Base-by-base conservation (phyloP, 2,888 invertebrate species). In the Onthophagus sagittarius region DNA sequence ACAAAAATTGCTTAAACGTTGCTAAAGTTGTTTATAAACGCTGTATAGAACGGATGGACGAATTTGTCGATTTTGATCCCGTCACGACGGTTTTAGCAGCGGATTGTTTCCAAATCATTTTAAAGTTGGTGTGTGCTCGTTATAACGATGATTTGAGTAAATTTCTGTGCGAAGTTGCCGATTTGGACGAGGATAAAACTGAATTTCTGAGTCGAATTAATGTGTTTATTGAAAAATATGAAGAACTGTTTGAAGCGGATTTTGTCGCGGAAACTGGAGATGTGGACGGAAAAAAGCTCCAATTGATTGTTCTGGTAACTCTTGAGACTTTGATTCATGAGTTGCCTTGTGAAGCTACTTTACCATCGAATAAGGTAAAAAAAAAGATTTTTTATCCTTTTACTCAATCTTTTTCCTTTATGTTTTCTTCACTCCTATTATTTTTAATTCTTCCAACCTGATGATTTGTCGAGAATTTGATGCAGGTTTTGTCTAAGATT, bases 21-120 rank as follows among this genome's bases (percentile, higher is more conserved):
- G 85, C 84, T 69, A 76, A 78, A 79, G 82, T 83, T 79, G 79
- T 85, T 74, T 84, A 80, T 74, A 85, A 86, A 72, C 83, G 85
- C 70, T 87, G 88, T 74, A 84, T 88, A 13, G 83, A 82, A 71
- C 87, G 88, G 73, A 87, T 90, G 75, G 84, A 86, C 75, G 86
- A 88, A 15, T 86, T 90, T 79, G 85, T 87, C 14, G 87, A 88
- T 63, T 90, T 90, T 77, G 90, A 92, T 77, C 87, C 87, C 62
- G 84, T 85, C 67, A 87, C 88, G 0, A 87, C 89, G 0, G 79
- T 88, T 70, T 81, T 86, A 0, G 89, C 89, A 71, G 76, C 91
- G 14, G 91, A 92, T 78, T 87, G 90, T 79, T 92, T 89, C 85
- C 84, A 89, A 81, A 76, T 83, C 78, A 83, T 85, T 82, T 67